Percentiles rank a stretch among this genome's conserved stretches.
Evolutionary conservation across 2,113 vertebrate species (phyloP).

Genomic region (Pongo abelii): DNA sequence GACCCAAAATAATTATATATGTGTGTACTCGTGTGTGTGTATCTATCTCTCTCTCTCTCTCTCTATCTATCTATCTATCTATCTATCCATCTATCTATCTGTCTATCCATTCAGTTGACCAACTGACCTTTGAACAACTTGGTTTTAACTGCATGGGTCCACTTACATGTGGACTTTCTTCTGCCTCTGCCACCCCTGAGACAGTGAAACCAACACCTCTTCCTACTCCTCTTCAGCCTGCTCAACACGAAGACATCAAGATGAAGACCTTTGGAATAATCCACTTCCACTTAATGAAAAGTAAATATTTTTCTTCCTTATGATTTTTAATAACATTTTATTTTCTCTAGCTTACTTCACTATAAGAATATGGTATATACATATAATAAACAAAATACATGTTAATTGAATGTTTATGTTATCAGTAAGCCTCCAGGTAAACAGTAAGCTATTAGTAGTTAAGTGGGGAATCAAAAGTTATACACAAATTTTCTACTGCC

Average conservation of each 20-base stretch:
- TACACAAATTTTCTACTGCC: not conserved
- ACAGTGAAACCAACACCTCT: not conserved
- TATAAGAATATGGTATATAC: not conserved
- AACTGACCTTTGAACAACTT: not conserved
- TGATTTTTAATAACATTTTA: not conserved
- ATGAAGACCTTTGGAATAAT: not conserved
- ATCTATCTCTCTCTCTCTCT: accelerated
- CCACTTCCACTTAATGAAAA: not conserved
- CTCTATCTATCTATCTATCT: no score
- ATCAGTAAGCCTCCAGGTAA: not conserved
- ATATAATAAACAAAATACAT: not conserved
- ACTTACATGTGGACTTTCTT: not conserved
- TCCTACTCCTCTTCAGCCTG: not conserved
- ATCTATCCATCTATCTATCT: no score
- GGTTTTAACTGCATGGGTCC: not conserved
- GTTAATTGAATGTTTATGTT: not conserved
- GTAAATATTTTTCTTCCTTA: not conserved
- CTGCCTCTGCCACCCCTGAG: not conserved
- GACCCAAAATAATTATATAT: no score
- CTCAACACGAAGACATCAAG: not conserved
- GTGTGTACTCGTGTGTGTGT: no score
- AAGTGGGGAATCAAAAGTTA: not conserved
- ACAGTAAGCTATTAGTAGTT: not conserved
- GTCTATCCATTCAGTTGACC: not conserved
- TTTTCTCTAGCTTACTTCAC: not conserved